These are phyloP conservation scores for Aurelia coerulea DNA, from an alignment of 30 jellyfish, hydroid and myxozoan species.

Conservation along the genomic window DNA sequence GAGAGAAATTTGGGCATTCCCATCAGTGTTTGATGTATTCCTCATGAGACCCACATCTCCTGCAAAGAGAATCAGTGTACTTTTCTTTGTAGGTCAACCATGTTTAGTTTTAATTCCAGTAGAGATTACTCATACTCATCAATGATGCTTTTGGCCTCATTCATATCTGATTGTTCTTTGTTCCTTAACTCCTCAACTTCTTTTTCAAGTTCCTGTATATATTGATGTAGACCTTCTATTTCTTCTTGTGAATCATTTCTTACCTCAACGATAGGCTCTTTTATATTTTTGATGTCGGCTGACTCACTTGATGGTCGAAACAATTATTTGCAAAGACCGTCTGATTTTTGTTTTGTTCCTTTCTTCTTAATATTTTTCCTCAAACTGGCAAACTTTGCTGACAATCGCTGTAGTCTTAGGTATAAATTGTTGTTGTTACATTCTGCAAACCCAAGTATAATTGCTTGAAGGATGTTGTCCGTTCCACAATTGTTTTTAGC, in stretches of 20 bases:
- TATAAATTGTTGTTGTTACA: neutral
- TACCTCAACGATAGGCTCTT: neutral
- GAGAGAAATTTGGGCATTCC: too few relatives aligned
- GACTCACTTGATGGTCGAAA: constrained; percentile 12
- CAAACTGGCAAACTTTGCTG: constrained; percentile 6
- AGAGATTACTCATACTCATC: neutral
- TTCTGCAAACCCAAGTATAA: constrained; percentile 17
- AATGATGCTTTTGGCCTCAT: too few relatives aligned
- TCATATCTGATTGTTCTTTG: too few relatives aligned
- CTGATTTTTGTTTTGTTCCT: constrained; percentile 5
- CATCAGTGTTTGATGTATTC: too few relatives aligned
- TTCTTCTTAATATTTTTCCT: constrained; percentile 4
- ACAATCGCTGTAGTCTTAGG: constrained; percentile 1
- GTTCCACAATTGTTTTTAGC: neutral
- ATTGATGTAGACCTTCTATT: neutral
- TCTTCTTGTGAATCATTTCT: constrained; percentile 14
- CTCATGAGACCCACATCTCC: too few relatives aligned
- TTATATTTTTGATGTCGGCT: constrained; percentile 19
- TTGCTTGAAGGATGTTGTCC: constrained; percentile 6
- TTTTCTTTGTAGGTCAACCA: too few relatives aligned
- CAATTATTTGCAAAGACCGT: constrained; percentile 2
- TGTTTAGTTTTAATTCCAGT: too few relatives aligned
- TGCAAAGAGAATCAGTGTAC: too few relatives aligned
- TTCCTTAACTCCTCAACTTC: too few relatives aligned
- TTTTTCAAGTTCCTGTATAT: neutral